Base-by-base conservation (phyloP, 2,888 invertebrate genomes). In the Choristoneura rosaceana region DNA sequence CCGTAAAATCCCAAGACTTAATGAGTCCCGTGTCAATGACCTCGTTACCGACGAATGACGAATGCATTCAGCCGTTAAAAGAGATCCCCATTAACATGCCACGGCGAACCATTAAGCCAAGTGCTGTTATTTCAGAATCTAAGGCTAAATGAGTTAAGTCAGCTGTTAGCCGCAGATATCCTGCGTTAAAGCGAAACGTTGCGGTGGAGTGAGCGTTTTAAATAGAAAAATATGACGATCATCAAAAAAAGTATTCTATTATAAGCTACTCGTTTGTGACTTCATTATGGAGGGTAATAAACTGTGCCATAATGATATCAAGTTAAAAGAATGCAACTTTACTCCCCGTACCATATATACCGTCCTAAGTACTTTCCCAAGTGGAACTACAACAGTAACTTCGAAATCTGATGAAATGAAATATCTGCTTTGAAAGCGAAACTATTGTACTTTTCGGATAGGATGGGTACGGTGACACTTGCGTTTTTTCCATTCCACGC, bases 21-120 rank as follows among this genome's bases (percentile, higher is more conserved):
- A 73, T 68, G 73, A 73, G 68, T 82, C 74, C 73, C 74, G 82
- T 81, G 90, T 88, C 90, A 87, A 85, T 86, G 90, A 83, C 91
- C 92, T 90, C 89, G 88, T 90, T 91, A 91, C 82, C 71, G 81
- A 80, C 82, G 81, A 85, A 88, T 90, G 90, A 92, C 90, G 88
- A 87, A 92, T 90, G 88, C 81, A 86, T 81, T 86, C 81, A 82
- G 80, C 85, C 83, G 87, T 89, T 90, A 89, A 90, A 89, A 90
- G 87, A 87, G 85, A 82, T 84, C 82, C 78, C 86, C 88, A 91
- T 91, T 91, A 90, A 84, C 84, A 82, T 81, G 79, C 82, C 80
- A 76, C 77, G 77, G 73, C 70, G 74, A 71, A 79, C 64, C 84
- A 87, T 88, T 87, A 87, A 81, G 81, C 75, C 75, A 80, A 81